Base-by-base conservation (phyloP, 1,140 invertebrate species). In the Euwallacea fornicatus region DNA sequence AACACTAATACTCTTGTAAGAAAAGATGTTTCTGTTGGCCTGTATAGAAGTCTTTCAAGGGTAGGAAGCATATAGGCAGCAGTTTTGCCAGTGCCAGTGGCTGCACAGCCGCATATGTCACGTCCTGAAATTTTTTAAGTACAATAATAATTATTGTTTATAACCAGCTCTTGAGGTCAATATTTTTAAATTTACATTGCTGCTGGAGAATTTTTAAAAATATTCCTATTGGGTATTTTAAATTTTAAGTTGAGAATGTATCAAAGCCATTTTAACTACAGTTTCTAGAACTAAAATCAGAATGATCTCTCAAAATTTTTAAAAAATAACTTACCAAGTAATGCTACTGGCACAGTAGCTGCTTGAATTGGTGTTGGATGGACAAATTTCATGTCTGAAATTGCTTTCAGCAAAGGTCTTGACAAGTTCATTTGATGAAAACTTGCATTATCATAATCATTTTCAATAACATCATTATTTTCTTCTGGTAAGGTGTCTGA, bases 51-150 rank as follows among this genome's bases (percentile, higher is more conserved):
- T 74, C 98, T 85, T 83, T 99, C 98, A 21, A 99, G 80, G 42
- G 97, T 97, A 4, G 98, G 98, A 71, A 99, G 83, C 94, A 99
- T 98, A 80, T 98, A 99, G 0, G 97, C 97, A 0, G 95, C 95
- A 2, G 98, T 99, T 87, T 99, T 99, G 42, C 97, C 97, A 7
- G 97, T 99, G 47, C 97, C 98, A 0, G 98, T 99, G 2, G 97
- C 95, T 66, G 96, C 96, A 86, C 96, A 98, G 9, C 94, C 96
- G 86, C 95, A 95, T 76, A 98, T 90, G 84, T 98, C 96, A 77
- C 91, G 87, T 7, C 93, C 94, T 85, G 72, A 50, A 74, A 64
- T 54, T 56, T 6, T 50, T 13, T 15, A 56, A 56, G 13, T 16
- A 7, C n/a, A 2, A 2, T 16, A 2, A 59, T 59, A 59, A 41